Conservation (phyloP, 2,113 vertebrate genomes). For the Macrotus californicus region DNA sequence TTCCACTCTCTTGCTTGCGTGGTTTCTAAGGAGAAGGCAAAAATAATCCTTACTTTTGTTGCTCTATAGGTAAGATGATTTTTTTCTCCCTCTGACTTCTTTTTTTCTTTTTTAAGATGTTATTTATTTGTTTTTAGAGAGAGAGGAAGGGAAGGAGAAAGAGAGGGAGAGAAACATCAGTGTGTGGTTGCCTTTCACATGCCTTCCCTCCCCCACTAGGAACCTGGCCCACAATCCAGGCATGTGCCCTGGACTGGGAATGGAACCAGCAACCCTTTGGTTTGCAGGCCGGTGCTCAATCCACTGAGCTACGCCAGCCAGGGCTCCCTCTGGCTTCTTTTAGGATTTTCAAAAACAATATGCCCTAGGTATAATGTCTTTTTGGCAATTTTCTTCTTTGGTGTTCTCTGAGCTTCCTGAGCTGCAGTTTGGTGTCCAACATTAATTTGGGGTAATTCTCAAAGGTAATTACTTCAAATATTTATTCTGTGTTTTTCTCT, state of each 20-base stretch:
- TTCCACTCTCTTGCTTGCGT: not conserved
- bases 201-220: no score
- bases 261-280: no score
- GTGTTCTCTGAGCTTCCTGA: not conserved
- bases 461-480: not conserved
- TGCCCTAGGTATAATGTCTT: no score
- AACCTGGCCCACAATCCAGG: no score
- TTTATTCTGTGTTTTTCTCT: not conserved
- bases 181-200: no score
- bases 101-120: no score
- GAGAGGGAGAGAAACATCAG: no score
- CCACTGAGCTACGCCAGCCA: no score
- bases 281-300: no score
- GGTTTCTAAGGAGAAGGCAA: not conserved
- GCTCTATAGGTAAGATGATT: not conserved
- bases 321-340: not conserved
- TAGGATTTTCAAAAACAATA: not conserved
- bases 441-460: not conserved
- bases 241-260: no score
- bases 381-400: not conserved
- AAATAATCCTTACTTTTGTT: not conserved
- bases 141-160: no score
- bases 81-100: not conserved
- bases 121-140: no score
- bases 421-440: not conserved